phyloP scores from a whole-genome alignment of 2,113 vertebrate species.

The Antechinus stuartii region DNA sequence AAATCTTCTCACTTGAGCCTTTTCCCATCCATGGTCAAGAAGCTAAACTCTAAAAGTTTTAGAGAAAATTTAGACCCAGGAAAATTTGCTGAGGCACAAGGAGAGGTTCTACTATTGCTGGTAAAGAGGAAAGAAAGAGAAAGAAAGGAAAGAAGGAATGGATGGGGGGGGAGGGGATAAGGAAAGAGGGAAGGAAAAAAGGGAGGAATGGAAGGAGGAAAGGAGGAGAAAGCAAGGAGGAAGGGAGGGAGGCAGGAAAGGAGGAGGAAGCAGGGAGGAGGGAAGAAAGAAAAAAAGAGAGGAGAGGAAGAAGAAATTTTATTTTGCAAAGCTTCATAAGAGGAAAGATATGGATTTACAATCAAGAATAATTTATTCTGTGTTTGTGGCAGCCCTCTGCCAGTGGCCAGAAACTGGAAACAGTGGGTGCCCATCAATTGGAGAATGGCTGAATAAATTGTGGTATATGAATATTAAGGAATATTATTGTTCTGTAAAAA shows the following conservation, averaged over 20 bases:
- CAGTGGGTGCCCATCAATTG: too few species aligned
- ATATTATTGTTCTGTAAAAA: too few species aligned
- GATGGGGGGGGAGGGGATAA: not conserved
- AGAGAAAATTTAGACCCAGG: not conserved
- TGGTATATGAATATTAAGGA: too few species aligned
- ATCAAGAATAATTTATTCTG: not conserved
- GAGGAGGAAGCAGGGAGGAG: not conserved
- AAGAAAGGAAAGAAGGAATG: rapidly evolving
- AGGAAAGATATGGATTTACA: not conserved
- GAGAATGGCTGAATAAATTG: too few species aligned
- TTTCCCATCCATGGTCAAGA: not conserved
- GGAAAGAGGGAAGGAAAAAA: too few species aligned
- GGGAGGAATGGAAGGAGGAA: too few species aligned
- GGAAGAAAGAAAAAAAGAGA: too few species aligned
- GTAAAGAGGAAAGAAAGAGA: not conserved
- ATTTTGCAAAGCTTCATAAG: not conserved
- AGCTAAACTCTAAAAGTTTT: not conserved
- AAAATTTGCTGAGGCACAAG: not conserved
- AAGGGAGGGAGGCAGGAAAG: rapidly evolving
- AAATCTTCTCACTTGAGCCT: not conserved
- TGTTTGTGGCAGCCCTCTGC: too few species aligned
- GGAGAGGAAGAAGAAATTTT: not conserved
- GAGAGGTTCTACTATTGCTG: not conserved
- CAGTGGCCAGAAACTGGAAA: too few species aligned
- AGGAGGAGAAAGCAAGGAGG: too few species aligned